Conservation (phyloP, 2,113 vertebrate species). For the Hypocryptadius cinnamomeus region DNA sequence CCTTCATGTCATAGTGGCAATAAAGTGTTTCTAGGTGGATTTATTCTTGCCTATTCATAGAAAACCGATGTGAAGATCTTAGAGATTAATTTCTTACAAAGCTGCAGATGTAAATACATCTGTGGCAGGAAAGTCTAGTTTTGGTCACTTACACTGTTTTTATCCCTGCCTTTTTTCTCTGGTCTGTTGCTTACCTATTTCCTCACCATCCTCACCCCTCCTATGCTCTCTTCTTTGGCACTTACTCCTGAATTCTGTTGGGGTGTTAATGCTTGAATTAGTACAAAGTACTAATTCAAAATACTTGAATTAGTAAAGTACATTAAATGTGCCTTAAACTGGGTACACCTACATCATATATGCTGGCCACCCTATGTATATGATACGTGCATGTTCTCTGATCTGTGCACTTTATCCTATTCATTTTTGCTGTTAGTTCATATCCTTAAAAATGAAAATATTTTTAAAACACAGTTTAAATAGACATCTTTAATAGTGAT, state of each 20-base stretch:
- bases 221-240: background rate
- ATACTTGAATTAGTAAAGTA: background rate
- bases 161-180: background rate
- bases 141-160: background rate
- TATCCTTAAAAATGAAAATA: background rate
- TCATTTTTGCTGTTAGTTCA: background rate
- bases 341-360: background rate
- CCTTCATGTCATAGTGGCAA: background rate
- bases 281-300: no score
- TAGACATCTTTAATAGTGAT: background rate
- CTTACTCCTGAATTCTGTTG: background rate
- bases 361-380: background rate
- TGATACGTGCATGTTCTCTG: accelerated
- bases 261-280: background rate
- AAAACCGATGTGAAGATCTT: background rate
- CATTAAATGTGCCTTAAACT: background rate
- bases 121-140: background rate
- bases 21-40: background rate
- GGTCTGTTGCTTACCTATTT: background rate
- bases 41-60: background rate
- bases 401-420: background rate
- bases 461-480: background rate
- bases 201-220: background rate
- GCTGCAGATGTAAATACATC: background rate
- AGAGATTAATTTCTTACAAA: background rate